Percentiles rank a stretch among this genome's conserved stretches.
These are phyloP conservation scores for Typhlomys cinereus DNA, from an alignment of 2,113 vertebrate genomes.

Conservation along the genomic window DNA sequence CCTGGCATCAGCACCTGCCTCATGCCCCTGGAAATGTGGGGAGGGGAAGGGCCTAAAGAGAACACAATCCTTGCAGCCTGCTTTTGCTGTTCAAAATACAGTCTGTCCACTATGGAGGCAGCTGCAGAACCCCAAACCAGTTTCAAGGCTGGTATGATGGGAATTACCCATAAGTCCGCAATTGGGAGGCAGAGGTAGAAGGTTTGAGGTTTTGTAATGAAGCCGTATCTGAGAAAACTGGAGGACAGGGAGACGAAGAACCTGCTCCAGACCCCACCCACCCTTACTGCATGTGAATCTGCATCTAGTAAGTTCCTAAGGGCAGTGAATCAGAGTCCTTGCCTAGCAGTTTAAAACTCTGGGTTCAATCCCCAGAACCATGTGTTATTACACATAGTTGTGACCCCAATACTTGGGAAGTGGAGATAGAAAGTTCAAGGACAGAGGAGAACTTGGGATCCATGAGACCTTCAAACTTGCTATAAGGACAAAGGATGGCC, in stretches of 20 bases:
- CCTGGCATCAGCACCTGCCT: background rate
- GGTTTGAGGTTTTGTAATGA: background rate
- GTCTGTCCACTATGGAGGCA: background rate
- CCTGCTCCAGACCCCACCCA: background rate
- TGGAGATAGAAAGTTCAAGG: background rate
- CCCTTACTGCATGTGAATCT: background rate
- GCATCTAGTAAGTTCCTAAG: background rate
- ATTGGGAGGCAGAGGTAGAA: background rate
- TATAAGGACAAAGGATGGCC: too few relatives aligned
- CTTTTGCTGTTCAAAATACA: background rate
- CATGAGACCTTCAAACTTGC: too few relatives aligned
- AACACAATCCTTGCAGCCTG: fast-evolving
- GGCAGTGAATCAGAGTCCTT: background rate
- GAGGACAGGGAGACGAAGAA: background rate
- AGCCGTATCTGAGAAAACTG: background rate
- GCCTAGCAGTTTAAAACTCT: background rate
- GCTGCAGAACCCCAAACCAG: background rate
- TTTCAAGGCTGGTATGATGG: background rate
- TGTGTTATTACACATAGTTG: background rate
- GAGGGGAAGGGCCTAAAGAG: background rate
- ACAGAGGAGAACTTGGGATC: background rate
- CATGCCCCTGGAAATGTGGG: background rate
- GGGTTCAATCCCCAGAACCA: background rate
- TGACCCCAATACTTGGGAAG: background rate
- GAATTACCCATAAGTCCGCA: background rate